Base-by-base conservation (phyloP, 1,140 invertebrate genomes). In the Cherax destructor region DNA sequence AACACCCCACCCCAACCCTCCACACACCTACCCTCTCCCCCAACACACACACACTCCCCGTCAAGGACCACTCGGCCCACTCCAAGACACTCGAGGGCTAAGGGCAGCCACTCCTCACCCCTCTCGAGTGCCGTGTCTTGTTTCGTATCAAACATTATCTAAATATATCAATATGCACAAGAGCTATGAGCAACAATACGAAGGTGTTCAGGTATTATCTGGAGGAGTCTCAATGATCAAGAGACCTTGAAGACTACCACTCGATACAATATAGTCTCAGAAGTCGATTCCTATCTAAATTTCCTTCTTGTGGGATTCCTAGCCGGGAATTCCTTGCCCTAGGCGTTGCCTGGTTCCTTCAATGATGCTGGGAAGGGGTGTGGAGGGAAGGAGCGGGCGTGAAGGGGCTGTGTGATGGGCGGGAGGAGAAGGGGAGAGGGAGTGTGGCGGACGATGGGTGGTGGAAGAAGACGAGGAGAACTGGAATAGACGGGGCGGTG, bases 101-200 rank as follows among this genome's bases (percentile, higher is more conserved):
- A 83, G 81, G 81, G 81, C 41, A 52, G 52, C 50, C 41, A 59
- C 49, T 52, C 79, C n/a, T 52, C 50, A 41, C 79, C 69, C 65
- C n/a, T 83, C 78, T 18, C 5, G 79, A 89, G 87, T 89, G 87
- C 61, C 61, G 87, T 11, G n/a, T 52, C 87, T 89, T 89, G 87
- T 89, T 89, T 89, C 87, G 69, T 79, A 47, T 76, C 87, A 89
- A 89, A 89, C 72, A 81, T 89, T 81, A 72, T 83, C 69, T 76
- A 89, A 89, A 89, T 89, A 83, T 83, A 89, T 89, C 87, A 89
- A 83, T 89, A 89, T 89, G 87, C 87, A 89, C 21, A 83, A 83
- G 78, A 72, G 77, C 79, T 24, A 76, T 74, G 52, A 74, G 65
- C 65, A 81, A 81, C 79, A 47, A 72, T 74, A 74, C 47, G 79